Base-by-base conservation (phyloP, 2,797 vertebrate genomes). In the Saxicola maurus region DNA sequence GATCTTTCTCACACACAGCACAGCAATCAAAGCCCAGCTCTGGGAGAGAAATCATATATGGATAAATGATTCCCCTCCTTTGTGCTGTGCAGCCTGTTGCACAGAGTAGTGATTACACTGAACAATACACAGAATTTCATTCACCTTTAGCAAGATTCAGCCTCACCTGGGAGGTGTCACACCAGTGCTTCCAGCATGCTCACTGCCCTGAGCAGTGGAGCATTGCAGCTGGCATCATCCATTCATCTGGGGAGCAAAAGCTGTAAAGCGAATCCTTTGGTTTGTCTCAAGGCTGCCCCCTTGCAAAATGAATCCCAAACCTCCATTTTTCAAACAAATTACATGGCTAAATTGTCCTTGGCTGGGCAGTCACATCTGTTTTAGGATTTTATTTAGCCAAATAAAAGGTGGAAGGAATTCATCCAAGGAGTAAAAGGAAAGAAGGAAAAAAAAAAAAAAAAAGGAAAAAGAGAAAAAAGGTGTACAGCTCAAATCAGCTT, bases 261-360 rank as follows among this genome's bases (percentile, higher is more conserved):
- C 84, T 81, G 40, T 73, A 83, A 92, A 92, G 83, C 13, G 13
- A 82, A 90, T 94, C 81, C 64, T 88, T 83, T 75, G 56, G 77
- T 85, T 67, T 77, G 72, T 77, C 92, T 93, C 88, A 93, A 92
- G 86, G 93, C 94, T 87, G 53, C 71, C 75, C 76, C 79, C 48
- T 90, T 82, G 71, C 71, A 92, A 94, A 95, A 94, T 84, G 72
- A 90, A 85, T 91, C 89, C 92, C 93, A 92, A 94, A 60, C 51
- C 38, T 93, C 75, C 80, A 80, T 95, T 94, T 95, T 92, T 96
- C 94, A 93, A 82, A 87, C 66, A 95, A 86, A 96, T 96, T 95
- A 91, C 91, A 66, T 75, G 78, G 92, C 92, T 93, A 96, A 96
- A 96, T 96, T 91, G 94, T 91, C 93, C 86, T 96, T 94, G 84